Evolutionary conservation across 2,113 vertebrate genomes (phyloP), one percentile per base, ranked within the genome.

Genomic region (Sterna hirundo): DNA sequence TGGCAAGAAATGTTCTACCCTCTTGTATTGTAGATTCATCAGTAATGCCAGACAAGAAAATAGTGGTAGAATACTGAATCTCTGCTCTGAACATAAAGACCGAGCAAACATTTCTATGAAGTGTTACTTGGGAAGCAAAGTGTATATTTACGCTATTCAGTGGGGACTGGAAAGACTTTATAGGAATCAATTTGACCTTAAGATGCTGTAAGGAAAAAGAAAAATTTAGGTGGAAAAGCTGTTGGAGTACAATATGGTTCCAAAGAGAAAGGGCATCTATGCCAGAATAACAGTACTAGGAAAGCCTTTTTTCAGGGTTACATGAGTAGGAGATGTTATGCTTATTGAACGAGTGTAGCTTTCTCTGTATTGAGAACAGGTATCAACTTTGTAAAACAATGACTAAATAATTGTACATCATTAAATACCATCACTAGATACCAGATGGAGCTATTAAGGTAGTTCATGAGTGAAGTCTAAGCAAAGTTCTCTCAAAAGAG

Each of bases 361-460:
- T 69, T 40, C 49, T 64, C 20, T 7, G 13, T 25, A 10, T 57
- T 54, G 58, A 64, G 66, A 51, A 9, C 6, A 5, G 30, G 2
- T 25, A 15, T 64, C 32, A 16, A 5, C n/a, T 68, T 85, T 10
- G 26, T 34, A 8, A 16, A 51, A 71, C 3, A 20, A 7, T 0
- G 2, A 22, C 17, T n/a, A 29, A 64, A 57, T 18, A 72, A n/a
- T 18, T 0, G 0, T 13, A 3, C 15, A 3, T 61, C 4, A 2
- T 25, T 36, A 13, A 87, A 57, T 72, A 9, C 17, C 15, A 13
- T 18, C 21, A 3, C 20, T 20, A 20, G 15, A 8, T 19, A 29
- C 29, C 29, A 34, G 36, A 21, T 20, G 25, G 69, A 84, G 49
- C 44, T 68, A 13, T 30, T 16, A 1, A n/a, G 25, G 34, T 40